phyloP scores from a whole-genome alignment of 2,797 vertebrate species.

The Gobio occitaniae region DNA sequence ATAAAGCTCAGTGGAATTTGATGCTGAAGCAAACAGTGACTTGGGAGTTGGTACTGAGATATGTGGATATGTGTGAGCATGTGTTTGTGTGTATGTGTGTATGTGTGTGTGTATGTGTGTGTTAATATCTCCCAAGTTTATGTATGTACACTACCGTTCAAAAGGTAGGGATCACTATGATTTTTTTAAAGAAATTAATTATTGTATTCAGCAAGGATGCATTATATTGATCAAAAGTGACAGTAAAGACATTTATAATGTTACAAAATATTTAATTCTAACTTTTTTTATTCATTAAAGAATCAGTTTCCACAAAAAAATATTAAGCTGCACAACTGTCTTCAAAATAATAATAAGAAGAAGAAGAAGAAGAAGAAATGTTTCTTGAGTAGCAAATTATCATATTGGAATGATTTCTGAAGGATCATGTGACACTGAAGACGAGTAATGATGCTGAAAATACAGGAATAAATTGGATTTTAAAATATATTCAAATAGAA shows the following conservation, averaged over 20 bases:
- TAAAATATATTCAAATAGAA: neutral
- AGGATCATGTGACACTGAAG: neutral
- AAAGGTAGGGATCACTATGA: slow-evolving; percentile 9
- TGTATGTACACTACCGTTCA: slow-evolving; percentile 12
- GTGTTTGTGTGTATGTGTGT: neutral
- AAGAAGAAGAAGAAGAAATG: neutral
- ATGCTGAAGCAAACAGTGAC: slow-evolving; percentile 11
- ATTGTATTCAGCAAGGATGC: neutral
- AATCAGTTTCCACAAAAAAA: neutral
- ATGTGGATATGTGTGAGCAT: neutral
- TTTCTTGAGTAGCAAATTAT: neutral
- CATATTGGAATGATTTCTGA: neutral
- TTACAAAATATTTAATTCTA: neutral
- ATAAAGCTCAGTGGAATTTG: neutral
- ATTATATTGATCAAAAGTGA: neutral
- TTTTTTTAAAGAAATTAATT: neutral
- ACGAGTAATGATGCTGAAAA: neutral
- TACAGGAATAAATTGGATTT: neutral
- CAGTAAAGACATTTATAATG: neutral
- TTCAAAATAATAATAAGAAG: neutral
- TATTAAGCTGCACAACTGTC: neutral
- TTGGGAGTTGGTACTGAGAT: slow-evolving; percentile 17
- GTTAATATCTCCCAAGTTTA: slow-evolving; percentile 15
- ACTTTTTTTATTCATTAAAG: neutral
- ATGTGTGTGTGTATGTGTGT: too few species aligned